Evolutionary conservation across 2,888 invertebrate species (phyloP).

Genomic region (Argyra leucocephala): DNA sequence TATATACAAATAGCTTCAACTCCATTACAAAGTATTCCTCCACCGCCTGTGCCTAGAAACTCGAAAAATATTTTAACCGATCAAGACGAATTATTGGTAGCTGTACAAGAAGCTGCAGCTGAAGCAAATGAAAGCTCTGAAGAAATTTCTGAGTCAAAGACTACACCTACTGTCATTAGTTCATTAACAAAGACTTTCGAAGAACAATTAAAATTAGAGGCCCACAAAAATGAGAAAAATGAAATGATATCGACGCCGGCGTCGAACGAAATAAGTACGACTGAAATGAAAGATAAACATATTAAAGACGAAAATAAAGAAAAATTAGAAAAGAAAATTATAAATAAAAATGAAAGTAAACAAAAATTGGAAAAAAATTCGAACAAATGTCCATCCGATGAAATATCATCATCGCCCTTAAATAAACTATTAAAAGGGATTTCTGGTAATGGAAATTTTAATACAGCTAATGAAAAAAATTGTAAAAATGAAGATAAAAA

Average conservation of each 20-base stretch:
- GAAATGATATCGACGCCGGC: not conserved
- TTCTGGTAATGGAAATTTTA: not conserved
- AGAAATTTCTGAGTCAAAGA: slow-evolving; percentile 16
- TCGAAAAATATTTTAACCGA: slow-evolving; percentile 35
- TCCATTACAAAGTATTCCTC: slow-evolving; percentile 57
- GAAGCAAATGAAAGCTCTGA: slow-evolving; percentile 24
- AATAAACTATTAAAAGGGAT: slow-evolving; percentile 16
- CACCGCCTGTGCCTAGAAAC: slow-evolving; percentile 60
- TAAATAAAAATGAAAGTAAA: too few species aligned
- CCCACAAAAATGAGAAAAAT: slow-evolving; percentile 17
- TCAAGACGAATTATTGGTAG: slow-evolving; percentile 27
- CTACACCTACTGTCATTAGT: slow-evolving; percentile 7
- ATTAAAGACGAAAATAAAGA: not conserved
- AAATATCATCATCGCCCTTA: slow-evolving; percentile 15
- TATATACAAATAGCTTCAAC: slow-evolving; percentile 34
- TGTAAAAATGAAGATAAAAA: not conserved
- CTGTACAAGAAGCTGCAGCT: slow-evolving; percentile 30
- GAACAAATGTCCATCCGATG: not conserved
- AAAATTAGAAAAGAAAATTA: not conserved
- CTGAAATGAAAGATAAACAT: not conserved
- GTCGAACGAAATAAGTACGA: slow-evolving; percentile 33
- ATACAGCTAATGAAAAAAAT: not conserved
- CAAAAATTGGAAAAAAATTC: not conserved
- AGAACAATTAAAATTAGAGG: slow-evolving; percentile 11
- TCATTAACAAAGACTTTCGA: slow-evolving; percentile 1